Conservation (phyloP, 2,888 invertebrate genomes). For the Nephrocerus scutellatus region DNA sequence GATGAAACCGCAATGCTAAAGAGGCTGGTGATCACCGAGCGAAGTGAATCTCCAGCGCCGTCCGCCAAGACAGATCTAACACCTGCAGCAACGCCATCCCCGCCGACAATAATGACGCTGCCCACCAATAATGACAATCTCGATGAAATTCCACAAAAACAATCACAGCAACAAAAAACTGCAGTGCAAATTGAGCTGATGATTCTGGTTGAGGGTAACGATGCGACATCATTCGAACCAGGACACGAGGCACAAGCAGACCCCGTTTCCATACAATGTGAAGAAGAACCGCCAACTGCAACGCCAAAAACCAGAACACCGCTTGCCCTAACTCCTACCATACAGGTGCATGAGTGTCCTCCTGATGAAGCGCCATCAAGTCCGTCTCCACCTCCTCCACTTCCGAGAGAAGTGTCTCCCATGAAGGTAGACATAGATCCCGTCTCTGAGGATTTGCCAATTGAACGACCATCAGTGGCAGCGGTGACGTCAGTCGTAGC, state of each 20-base stretch:
- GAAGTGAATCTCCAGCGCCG: too few species aligned
- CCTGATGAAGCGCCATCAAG: too few species aligned
- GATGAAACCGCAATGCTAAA: too few species aligned
- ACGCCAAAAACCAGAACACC: constrained; percentile 17
- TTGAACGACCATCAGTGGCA: neutral
- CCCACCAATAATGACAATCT: constrained; percentile 22
- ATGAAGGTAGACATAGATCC: too few species aligned
- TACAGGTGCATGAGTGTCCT: constrained; percentile 26
- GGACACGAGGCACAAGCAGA: constrained; percentile 4
- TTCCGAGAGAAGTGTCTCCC: too few species aligned
- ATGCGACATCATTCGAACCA: constrained; percentile 20
- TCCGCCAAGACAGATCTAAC: neutral
- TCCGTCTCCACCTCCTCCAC: too few species aligned
- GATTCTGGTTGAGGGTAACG: too few species aligned
- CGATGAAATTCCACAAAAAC: too few species aligned
- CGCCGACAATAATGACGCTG: constrained; percentile 9
- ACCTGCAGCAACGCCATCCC: neutral
- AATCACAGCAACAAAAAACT: too few species aligned
- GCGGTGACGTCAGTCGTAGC: too few species aligned
- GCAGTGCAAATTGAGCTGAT: constrained; percentile 41
- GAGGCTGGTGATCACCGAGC: too few species aligned
- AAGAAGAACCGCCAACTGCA: constrained; percentile 6
- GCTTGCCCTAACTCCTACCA: constrained; percentile 26
- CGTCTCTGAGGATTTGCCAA: neutral
- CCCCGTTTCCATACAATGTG: too few species aligned